Evolutionary conservation across 2,888 invertebrate genomes (phyloP), one percentile per base, ranked within the genome.

Genomic region (Copidosoma aretas): DNA sequence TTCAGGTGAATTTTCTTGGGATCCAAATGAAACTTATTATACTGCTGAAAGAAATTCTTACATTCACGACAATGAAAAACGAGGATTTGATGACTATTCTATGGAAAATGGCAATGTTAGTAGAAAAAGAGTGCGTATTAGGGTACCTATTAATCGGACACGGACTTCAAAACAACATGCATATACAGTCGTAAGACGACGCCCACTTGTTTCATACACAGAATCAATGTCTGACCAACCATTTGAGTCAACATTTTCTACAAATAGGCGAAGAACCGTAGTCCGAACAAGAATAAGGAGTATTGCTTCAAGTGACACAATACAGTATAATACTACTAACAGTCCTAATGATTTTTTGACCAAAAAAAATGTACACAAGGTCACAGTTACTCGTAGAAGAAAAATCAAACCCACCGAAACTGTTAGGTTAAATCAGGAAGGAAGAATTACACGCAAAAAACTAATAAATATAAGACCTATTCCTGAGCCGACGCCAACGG

Each of bases 371-470:
- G 75, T 76, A 10, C 83, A 82, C 65, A 81, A 80, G 61, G 79
- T 84, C 2, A 82, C 84, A 3, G 77, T 84, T 17, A 83, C 84
- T 0, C 77, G 84, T 1, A 78, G 81, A 32, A 77, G 83, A 61
- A 83, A 80, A 70, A 74, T 83, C 53, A 75, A 71, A 51, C 78
- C 81, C 10, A 78, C 77, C 0, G 65, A 74, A n/a, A 60, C 67
- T 12, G 43, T 12, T 17, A 75, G 76, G 1, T 71, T 73, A 3
- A 71, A 53, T 4, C 71, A 71, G 17, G 71, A 74, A 5, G 75
- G 76, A 57, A 73, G 77, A 64, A 76, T 83, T 1, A 83, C 83
- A 2, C 76, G 82, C 12, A 83, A 82, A 54, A 83, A 81, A 67
- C 67, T 83, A 56, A 72, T 84, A 1, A 77, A 76, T 0, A 79